These are phyloP conservation scores for Dicyrtoma fusca DNA, from an alignment of 2,888 invertebrate species.

Conservation along the genomic window DNA sequence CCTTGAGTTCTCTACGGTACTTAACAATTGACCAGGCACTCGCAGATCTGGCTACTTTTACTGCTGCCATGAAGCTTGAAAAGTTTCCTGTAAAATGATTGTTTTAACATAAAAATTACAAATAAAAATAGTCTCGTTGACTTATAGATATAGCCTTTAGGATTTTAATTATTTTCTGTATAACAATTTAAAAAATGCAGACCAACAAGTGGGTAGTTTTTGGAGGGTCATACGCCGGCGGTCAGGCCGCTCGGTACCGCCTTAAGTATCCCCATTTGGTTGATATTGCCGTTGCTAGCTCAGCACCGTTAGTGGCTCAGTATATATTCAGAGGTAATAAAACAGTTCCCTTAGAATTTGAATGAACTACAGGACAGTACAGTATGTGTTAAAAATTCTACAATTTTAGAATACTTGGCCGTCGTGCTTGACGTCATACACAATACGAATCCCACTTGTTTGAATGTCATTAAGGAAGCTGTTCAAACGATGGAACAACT, in stretches of 20 bases:
- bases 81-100: slow-evolving; percentile 61
- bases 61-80: slow-evolving; percentile 71
- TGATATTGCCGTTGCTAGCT: slow-evolving; percentile 61
- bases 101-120: too few relatives aligned
- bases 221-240: slow-evolving; percentile 91
- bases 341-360: too few relatives aligned
- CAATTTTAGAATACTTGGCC: slow-evolving; percentile 72
- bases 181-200: too few relatives aligned
- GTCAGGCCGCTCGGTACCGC: slow-evolving; percentile 79
- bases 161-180: too few relatives aligned
- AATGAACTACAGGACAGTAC: too few relatives aligned
- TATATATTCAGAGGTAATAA: slow-evolving; percentile 62
- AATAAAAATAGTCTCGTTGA: too few relatives aligned
- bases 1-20: slow-evolving; percentile 76
- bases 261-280: slow-evolving; percentile 72
- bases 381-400: not conserved
- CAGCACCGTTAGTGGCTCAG: slow-evolving; percentile 63
- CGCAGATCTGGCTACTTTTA: slow-evolving; percentile 85
- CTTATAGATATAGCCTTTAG: not conserved
- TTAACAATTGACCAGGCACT: slow-evolving; percentile 67
- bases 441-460: slow-evolving; percentile 71
- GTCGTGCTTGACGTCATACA: slow-evolving; percentile 78
- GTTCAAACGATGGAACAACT: slow-evolving; percentile 70
- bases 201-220: slow-evolving; percentile 84
- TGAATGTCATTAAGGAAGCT: slow-evolving; percentile 68